These are phyloP conservation scores for Syrrhaptes paradoxus DNA, from an alignment of 2,113 vertebrate species.

Conservation along the genomic window DNA sequence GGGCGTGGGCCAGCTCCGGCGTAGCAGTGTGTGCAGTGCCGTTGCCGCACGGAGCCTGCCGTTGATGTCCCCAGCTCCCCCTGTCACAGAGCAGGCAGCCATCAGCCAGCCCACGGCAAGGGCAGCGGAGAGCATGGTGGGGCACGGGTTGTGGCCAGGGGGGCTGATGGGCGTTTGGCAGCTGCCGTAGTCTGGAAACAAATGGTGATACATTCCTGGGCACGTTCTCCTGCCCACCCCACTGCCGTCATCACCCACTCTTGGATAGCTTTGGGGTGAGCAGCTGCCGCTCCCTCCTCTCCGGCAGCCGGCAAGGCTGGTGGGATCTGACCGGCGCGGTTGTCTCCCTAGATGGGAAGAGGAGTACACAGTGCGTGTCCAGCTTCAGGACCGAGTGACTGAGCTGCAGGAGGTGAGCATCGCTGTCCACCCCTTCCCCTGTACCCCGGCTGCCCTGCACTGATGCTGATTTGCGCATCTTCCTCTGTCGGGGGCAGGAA, in stretches of 20 bases:
- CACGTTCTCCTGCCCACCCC: neutral
- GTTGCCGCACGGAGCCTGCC: neutral
- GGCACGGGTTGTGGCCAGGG: neutral
- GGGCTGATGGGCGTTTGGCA: neutral
- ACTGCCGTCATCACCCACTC: neutral
- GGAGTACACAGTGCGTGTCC: slow-evolving; percentile 88
- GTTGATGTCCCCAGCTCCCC: slow-evolving; percentile 10
- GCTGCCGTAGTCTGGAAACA: neutral
- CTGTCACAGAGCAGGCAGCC: fast-evolving
- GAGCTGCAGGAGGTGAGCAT: slow-evolving; percentile 91
- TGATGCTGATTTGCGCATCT: neutral
- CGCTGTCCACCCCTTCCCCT: fast-evolving
- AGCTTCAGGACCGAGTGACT: slow-evolving; percentile 87
- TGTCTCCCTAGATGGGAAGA: slow-evolving; percentile 90
- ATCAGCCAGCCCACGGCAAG: neutral
- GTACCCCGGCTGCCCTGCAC: fast-evolving
- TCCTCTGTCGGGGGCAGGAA: slow-evolving; percentile 73
- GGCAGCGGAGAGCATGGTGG: neutral
- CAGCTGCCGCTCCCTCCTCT: neutral
- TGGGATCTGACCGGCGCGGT: neutral
- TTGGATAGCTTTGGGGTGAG: neutral
- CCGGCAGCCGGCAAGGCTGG: neutral
- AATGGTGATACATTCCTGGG: neutral
- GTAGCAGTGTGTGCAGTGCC: fast-evolving
- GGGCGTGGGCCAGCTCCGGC: neutral